A percentile compares a stretch with the other conserved stretches of the same genome.
Evolutionary conservation across 2,797 vertebrate species (phyloP).

Genomic region (Lagocephalus sceleratus): DNA sequence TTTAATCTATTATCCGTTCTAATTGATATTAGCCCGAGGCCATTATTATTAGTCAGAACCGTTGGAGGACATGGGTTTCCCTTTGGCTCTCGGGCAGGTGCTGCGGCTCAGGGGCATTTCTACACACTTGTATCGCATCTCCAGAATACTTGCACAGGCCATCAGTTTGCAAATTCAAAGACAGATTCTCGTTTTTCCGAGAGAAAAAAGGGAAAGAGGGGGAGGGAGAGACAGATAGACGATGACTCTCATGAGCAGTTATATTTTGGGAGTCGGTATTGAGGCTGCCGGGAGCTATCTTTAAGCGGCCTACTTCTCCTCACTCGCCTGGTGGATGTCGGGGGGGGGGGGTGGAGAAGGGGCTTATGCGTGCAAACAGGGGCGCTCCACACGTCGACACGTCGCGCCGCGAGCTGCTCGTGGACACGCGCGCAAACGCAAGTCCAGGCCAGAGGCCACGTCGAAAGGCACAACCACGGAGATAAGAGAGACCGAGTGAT

Average conservation of each 20-base stretch:
- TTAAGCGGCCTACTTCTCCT: slow-evolving; percentile 80
- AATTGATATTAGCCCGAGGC: too few relatives aligned
- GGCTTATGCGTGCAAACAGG: slow-evolving; percentile 41
- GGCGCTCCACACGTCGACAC: slow-evolving; percentile 7
- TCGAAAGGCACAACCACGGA: slow-evolving; percentile 9
- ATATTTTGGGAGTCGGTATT: slow-evolving; percentile 77
- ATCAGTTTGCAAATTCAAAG: slow-evolving; percentile 35
- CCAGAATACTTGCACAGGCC: not conserved
- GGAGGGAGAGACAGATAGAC: slow-evolving; percentile 48
- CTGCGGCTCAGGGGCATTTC: too few relatives aligned
- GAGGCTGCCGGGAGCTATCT: slow-evolving; percentile 80
- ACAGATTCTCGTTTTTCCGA: slow-evolving; percentile 34
- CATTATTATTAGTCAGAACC: too few relatives aligned
- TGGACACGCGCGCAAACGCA: slow-evolving; percentile 12
- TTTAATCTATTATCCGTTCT: not conserved
- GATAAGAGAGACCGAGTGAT: slow-evolving; percentile 24
- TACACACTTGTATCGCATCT: too few relatives aligned
- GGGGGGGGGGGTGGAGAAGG: slow-evolving; percentile 43
- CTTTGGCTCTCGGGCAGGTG: too few relatives aligned
- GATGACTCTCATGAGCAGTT: slow-evolving; percentile 71
- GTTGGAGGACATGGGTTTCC: too few relatives aligned
- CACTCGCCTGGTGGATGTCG: slow-evolving; percentile 60
- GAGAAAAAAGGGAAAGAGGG: slow-evolving; percentile 41
- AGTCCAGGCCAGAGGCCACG: not conserved
- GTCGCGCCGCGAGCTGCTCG: slow-evolving; percentile 10